A percentile compares a stretch with the other conserved stretches of the same genome.
Conservation (phyloP, 2,113 vertebrate genomes). For the Oxyruncus cristatus region DNA sequence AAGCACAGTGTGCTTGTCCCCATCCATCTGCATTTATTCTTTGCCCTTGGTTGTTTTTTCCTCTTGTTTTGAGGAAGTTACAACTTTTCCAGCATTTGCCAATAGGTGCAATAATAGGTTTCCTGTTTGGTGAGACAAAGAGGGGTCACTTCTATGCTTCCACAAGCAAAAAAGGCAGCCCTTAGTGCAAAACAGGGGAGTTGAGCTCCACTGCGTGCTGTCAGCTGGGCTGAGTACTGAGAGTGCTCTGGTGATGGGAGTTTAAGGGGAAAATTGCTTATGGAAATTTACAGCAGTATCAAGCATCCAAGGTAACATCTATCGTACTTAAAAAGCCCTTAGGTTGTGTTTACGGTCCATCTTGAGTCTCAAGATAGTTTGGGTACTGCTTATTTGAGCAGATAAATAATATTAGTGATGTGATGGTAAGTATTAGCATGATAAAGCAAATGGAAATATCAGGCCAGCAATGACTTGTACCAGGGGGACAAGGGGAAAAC, state of each 20-base stretch:
- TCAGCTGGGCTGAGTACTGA: background rate
- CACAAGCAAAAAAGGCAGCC: background rate
- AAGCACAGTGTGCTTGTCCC: background rate
- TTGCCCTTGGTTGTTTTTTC: background rate
- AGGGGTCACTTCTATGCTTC: background rate
- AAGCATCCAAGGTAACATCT: background rate
- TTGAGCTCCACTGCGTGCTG: accelerated
- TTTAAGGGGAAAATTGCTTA: background rate
- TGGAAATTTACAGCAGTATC: background rate
- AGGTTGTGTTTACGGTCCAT: background rate
- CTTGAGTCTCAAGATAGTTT: background rate
- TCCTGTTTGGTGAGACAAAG: background rate
- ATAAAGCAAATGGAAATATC: background rate
- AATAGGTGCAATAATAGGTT: background rate
- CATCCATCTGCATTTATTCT: background rate
- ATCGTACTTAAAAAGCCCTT: background rate
- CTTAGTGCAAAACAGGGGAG: background rate
- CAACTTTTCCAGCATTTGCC: background rate
- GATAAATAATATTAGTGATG: background rate
- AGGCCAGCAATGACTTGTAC: background rate
- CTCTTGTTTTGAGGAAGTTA: background rate
- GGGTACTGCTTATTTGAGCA: background rate
- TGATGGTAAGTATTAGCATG: background rate
- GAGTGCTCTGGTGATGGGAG: background rate
- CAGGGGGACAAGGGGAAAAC: background rate